Conservation (phyloP, 2,113 vertebrate species). For the Crotalus helleri region DNA sequence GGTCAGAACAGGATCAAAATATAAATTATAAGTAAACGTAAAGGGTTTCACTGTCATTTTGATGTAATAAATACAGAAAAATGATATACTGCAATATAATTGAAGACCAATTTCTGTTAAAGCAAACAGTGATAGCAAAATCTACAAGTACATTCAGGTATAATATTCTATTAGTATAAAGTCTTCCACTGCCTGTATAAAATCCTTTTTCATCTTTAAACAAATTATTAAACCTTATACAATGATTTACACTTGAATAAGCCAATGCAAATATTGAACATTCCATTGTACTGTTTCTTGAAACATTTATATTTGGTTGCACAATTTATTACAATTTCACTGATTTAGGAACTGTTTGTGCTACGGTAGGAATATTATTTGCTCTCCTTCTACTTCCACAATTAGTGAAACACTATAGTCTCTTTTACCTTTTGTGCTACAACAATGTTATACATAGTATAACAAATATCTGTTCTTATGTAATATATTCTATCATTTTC, state of each 20-base stretch:
- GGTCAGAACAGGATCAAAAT: not conserved
- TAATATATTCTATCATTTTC: not conserved
- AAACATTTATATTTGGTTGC: not conserved
- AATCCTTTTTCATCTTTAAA: not conserved
- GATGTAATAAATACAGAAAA: not conserved
- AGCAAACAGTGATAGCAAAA: not conserved
- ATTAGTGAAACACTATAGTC: not conserved
- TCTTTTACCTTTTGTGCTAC: not conserved
- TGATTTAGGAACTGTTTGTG: not conserved
- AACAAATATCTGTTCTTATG: not conserved
- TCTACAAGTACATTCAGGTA: not conserved
- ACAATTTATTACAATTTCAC: not conserved
- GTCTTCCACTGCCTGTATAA: not conserved
- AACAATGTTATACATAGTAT: not conserved
- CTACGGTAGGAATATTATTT: not conserved
- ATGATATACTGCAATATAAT: not conserved
- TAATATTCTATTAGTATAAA: not conserved
- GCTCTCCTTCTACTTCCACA: not conserved
- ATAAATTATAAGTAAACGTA: not conserved
- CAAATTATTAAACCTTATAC: not conserved
- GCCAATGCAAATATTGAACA: not conserved
- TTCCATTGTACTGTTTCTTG: not conserved
- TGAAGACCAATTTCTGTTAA: not conserved
- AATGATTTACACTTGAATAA: not conserved
- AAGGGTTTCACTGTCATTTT: not conserved